Evolutionary conservation across 2,113 vertebrate species (phyloP).

Genomic region (Dasypus novemcinctus): DNA sequence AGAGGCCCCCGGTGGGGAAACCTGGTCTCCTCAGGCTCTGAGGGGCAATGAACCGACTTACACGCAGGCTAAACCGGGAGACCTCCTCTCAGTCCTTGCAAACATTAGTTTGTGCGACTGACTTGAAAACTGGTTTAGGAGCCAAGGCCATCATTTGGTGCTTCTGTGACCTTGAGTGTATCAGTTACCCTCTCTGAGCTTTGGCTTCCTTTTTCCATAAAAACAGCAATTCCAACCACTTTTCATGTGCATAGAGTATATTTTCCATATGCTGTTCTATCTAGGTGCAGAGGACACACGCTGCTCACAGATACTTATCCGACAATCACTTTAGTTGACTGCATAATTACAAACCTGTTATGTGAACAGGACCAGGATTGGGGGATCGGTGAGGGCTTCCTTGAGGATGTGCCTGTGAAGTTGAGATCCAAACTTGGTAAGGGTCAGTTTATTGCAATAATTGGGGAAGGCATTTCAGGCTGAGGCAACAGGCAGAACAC

Average conservation of each 20-base stretch:
- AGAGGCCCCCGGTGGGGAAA: neutral
- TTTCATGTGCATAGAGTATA: neutral
- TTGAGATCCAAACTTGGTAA: neutral
- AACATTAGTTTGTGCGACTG: neutral
- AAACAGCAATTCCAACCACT: neutral
- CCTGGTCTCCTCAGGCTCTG: neutral
- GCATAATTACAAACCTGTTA: neutral
- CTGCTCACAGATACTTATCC: neutral
- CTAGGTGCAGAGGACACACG: neutral
- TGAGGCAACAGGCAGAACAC: neutral
- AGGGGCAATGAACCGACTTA: neutral
- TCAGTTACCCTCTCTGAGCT: neutral
- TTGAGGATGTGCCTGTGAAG: neutral
- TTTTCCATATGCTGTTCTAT: neutral
- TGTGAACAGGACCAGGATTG: neutral
- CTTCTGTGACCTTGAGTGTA: neutral
- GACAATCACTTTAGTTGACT: neutral
- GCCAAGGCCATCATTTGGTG: neutral
- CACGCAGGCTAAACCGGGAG: neutral
- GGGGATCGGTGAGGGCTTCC: neutral
- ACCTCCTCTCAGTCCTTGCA: neutral
- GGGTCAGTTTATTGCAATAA: neutral
- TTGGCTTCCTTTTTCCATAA: neutral
- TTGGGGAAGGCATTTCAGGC: neutral
- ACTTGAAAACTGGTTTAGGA: neutral